phyloP scores from a whole-genome alignment of 1,140 invertebrate genomes.

The Ditylenchus dipsaci region DNA sequence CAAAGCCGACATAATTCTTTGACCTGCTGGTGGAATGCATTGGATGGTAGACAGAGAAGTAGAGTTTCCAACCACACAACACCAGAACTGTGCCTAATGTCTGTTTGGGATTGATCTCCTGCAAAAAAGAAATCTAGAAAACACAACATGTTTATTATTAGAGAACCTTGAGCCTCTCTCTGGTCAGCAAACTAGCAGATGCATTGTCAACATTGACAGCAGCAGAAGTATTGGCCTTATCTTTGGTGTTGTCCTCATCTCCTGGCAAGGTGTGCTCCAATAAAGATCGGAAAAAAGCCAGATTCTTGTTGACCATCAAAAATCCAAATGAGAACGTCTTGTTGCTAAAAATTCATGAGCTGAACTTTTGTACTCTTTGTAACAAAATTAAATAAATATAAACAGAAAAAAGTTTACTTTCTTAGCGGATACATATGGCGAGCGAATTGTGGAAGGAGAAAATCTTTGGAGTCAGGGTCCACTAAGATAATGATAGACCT shows the following conservation, averaged over 20 bases:
- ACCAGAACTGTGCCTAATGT: slow-evolving; percentile 93
- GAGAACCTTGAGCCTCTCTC: slow-evolving; percentile 16
- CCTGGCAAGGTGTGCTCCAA: slow-evolving; percentile 73
- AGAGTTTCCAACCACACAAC: slow-evolving; percentile 88
- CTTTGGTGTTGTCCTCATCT: slow-evolving; percentile 28
- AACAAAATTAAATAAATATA: too few species aligned
- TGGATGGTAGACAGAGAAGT: slow-evolving; percentile 96
- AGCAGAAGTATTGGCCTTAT: slow-evolving; percentile 19
- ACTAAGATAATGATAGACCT: slow-evolving; percentile 83
- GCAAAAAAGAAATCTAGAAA: neutral
- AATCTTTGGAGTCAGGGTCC: slow-evolving; percentile 77
- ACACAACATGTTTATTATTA: slow-evolving; percentile 9
- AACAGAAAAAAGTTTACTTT: too few species aligned
- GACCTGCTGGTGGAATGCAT: slow-evolving; percentile 37
- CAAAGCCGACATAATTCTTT: slow-evolving; percentile 36
- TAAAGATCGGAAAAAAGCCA: slow-evolving; percentile 83
- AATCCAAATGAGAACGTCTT: slow-evolving; percentile 89
- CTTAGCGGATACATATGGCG: slow-evolving; percentile 88
- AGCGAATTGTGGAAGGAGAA: slow-evolving; percentile 82
- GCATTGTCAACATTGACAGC: neutral
- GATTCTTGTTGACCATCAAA: slow-evolving; percentile 80
- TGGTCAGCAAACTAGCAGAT: neutral
- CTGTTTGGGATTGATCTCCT: slow-evolving; percentile 89
- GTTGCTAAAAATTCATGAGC: slow-evolving; percentile 66
- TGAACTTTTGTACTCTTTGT: too few species aligned